phyloP scores from a whole-genome alignment of 2,797 vertebrate species.

The Pantherophis vulpinus region DNA sequence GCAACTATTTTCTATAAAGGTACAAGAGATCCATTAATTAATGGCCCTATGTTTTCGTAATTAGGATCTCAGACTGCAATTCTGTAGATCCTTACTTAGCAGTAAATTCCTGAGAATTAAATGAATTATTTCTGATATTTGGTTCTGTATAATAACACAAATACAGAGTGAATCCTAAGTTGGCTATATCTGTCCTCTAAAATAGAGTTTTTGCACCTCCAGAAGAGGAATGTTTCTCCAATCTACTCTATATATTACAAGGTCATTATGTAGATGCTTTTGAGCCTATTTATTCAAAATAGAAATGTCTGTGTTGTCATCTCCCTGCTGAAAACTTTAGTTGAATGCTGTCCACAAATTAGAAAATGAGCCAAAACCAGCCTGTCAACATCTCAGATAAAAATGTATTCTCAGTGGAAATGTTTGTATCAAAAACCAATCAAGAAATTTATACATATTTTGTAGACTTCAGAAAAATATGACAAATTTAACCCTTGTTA shows the following conservation, averaged over 20 bases:
- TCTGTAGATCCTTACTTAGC: neutral
- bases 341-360: slow-evolving; percentile 9
- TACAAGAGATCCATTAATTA: neutral
- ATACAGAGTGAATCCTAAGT: rapidly evolving
- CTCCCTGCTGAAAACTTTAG: slow-evolving; percentile 15
- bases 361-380: slow-evolving; percentile 50
- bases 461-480: neutral
- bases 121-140: slow-evolving; percentile 9
- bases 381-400: slow-evolving; percentile 21
- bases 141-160: neutral
- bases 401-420: slow-evolving; percentile 45
- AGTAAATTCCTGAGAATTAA: neutral
- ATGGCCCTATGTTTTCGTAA: neutral
- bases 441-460: slow-evolving; percentile 28
- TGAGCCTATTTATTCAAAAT: slow-evolving; percentile 17
- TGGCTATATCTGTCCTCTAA: neutral
- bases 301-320: slow-evolving; percentile 26
- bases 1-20: neutral
- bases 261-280: slow-evolving; percentile 33
- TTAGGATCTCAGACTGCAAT: neutral
- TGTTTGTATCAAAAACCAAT: slow-evolving; percentile 35
- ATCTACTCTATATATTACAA: slow-evolving; percentile 13
- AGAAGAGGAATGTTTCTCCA: slow-evolving; percentile 10
- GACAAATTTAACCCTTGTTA: slow-evolving; percentile 15
- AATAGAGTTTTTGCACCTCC: slow-evolving; percentile 17